phyloP scores from a whole-genome alignment of 37 sponge, comb jelly and placozoan species.

The Bolinopsis microptera region DNA sequence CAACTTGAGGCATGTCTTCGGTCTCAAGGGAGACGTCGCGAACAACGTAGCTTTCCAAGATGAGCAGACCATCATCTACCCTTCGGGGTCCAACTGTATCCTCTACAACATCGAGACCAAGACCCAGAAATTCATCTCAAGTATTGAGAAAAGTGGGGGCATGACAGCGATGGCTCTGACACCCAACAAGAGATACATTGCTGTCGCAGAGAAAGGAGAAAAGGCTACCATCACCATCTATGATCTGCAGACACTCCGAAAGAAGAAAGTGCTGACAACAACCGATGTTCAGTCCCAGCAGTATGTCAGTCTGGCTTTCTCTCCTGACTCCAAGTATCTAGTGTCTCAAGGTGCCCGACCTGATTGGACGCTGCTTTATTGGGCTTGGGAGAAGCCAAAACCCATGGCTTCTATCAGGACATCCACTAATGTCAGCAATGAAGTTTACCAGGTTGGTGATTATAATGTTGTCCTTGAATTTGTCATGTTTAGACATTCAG shows the following conservation, averaged over 20 bases:
- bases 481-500: not conserved
- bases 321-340: conserved; percentile 95
- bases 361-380: conserved; percentile 81
- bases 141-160: conserved; percentile 71
- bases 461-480: not conserved
- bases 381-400: conserved; percentile 98
- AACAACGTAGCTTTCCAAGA: conserved; percentile 84
- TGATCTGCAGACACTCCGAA: conserved; percentile 82
- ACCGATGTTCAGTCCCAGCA: conserved; percentile 71
- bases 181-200: conserved; percentile 88
- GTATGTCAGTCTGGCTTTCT: conserved; percentile 87
- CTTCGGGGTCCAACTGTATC: conserved; percentile 83
- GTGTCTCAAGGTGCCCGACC: conserved; percentile 75
- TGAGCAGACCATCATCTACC: conserved; percentile 92
- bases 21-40: conserved; percentile 87
- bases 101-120: conserved; percentile 91
- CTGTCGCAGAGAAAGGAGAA: conserved; percentile 91
- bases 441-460: conserved; percentile 80
- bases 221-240: conserved; percentile 80
- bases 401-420: conserved; percentile 82
- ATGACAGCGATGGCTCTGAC: conserved; percentile 82
- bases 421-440: conserved; percentile 69
- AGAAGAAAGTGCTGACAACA: conserved; percentile 74
- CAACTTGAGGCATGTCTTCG: conserved; percentile 77
- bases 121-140: conserved; percentile 84